Base-by-base conservation (phyloP, 2,113 vertebrate genomes). In the Heterotilapia buettikoferi region DNA sequence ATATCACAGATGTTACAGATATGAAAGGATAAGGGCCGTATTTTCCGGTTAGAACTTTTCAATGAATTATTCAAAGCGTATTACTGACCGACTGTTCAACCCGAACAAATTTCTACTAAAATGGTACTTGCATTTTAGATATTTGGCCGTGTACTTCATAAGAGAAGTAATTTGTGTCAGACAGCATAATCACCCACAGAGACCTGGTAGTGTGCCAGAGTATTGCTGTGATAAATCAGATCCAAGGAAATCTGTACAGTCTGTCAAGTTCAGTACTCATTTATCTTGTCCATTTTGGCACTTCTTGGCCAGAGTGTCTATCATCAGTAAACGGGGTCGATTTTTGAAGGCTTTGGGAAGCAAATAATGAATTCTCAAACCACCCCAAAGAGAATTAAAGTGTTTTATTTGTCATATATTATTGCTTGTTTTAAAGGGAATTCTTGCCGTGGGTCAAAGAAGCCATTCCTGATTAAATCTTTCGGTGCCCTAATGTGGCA, bases 291-390 rank as follows among this genome's bases (percentile, higher is more conserved):
- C 59, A 9, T 59, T 78, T 85, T 80, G 84, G 56, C 78, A 45
- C 84, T 73, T 89, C 63, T 80, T 89, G 86, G 86, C 84, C 86
- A 50, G 45, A 71, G 36, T 81, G 68, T 86, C 24, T 73, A 21
- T 82, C 84, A 89, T 87, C 90, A 86, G 79, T 76, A 68, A 90
- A 87, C 53, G 50, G 53, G 61, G 63, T 89, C 21, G 38, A 38
- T 54, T 33, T 86, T 84, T 52, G 47, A 86, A 88, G 79, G 66
- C 79, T 89, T 85, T 9, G 16, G 68, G 31, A 86, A 86, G 9
- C 61, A 36, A 26, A 54, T 14, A 29, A 68, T 87, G 50, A 36
- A 47, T 87, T 91, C 36, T 71, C 7, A 31, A 86, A 38, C 43
- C 84, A 88, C 82, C 47, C 38, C 36, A 50, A 54, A 66, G 31